Evolutionary conservation across 2,888 invertebrate species (phyloP).

Genomic region (Dorcus hopei): DNA sequence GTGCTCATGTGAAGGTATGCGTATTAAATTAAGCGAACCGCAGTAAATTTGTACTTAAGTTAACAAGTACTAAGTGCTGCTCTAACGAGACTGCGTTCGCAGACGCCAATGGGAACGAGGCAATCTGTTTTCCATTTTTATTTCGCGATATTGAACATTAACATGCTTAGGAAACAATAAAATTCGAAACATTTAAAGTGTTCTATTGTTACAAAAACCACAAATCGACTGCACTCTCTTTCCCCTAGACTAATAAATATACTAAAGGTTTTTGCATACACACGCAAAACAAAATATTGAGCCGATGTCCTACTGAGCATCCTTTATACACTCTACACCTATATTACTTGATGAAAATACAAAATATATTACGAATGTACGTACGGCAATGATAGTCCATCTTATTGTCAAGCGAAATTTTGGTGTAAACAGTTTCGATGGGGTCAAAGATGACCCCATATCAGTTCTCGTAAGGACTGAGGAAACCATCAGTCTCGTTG

Average conservation of each 20-base stretch:
- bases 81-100: slow-evolving; percentile 20
- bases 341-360: too few relatives aligned
- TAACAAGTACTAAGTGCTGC: slow-evolving; percentile 29
- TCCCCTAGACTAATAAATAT: not conserved
- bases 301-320: not conserved
- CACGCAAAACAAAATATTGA: not conserved
- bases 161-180: slow-evolving; percentile 17
- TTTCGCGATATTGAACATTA: slow-evolving; percentile 15
- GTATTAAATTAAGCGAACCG: slow-evolving; percentile 19
- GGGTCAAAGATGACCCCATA: too few relatives aligned
- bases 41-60: slow-evolving; percentile 30
- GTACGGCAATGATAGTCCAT: too few relatives aligned
- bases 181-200: slow-evolving; percentile 22
- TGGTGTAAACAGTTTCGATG: too few relatives aligned
- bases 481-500: too few relatives aligned
- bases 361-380: too few relatives aligned
- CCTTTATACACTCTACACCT: too few relatives aligned
- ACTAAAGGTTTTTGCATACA: not conserved
- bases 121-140: slow-evolving; percentile 18
- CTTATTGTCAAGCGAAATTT: too few relatives aligned
- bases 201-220: slow-evolving; percentile 18
- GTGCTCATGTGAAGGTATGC: slow-evolving; percentile 15
- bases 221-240: not conserved
- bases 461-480: too few relatives aligned
- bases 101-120: slow-evolving; percentile 5